Evolutionary conservation across 2,113 vertebrate species (phyloP).

Genomic region (Aythya baeri): DNA sequence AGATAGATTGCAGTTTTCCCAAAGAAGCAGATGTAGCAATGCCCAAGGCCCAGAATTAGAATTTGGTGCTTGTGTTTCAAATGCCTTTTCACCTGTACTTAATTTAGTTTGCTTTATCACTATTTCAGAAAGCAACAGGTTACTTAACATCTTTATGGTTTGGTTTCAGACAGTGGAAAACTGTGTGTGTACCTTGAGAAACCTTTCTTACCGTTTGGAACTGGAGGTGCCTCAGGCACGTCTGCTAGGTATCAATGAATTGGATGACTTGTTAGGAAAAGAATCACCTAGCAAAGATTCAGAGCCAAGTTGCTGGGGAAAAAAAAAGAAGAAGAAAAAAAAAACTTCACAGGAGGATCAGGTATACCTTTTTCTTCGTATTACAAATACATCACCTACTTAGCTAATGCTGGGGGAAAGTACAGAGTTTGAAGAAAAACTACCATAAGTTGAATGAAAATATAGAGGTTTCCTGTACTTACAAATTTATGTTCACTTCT

Average conservation of each 20-base stretch:
- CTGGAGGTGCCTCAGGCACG: conserved; percentile 92
- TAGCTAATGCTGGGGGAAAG: background rate
- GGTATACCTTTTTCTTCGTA: conserved; percentile 74
- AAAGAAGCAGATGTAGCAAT: background rate
- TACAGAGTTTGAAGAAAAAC: fast-evolving
- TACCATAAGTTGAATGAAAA: background rate
- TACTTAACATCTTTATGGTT: background rate
- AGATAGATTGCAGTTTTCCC: background rate
- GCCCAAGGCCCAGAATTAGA: background rate
- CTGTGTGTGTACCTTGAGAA: conserved; percentile 95
- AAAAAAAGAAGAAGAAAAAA: conserved; percentile 98
- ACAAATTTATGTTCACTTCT: background rate
- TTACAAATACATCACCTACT: background rate
- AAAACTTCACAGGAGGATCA: conserved; percentile 89
- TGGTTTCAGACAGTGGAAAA: conserved; percentile 94
- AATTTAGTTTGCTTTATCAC: background rate
- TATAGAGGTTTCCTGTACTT: background rate
- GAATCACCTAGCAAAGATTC: conserved; percentile 93
- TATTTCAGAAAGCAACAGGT: background rate
- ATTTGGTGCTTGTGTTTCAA: background rate
- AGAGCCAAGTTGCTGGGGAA: conserved; percentile 95
- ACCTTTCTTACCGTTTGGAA: conserved; percentile 95
- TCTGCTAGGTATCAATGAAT: conserved; percentile 85
- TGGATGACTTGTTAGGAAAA: conserved; percentile 88
- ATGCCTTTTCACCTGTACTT: background rate